Evolutionary conservation across 2,888 invertebrate species (phyloP), one percentile per base, ranked within the genome.

Genomic region (Drosophila mimica): DNA sequence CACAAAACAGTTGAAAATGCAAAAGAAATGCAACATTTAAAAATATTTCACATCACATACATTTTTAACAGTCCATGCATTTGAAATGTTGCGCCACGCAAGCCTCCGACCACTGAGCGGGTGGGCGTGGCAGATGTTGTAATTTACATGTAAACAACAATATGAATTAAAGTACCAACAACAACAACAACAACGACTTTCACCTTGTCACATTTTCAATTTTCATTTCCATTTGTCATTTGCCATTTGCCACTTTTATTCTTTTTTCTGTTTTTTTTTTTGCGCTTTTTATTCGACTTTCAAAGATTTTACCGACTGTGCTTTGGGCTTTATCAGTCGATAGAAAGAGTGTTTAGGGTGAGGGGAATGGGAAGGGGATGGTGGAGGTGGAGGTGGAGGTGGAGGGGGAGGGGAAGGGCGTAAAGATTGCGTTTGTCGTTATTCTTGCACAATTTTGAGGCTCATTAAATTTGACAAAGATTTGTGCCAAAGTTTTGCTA

Each of bases 391-490:
- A n/a, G n/a, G n/a, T n/a, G n/a, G n/a, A n/a, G n/a, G n/a, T n/a
- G n/a, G n/a, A n/a, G n/a, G n/a, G n/a, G n/a, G n/a, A n/a, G n/a
- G n/a, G n/a, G n/a, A n/a, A n/a, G 49, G 51, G 34, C 56, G 51
- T 30, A 38, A 53, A 51, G 61, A 53, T 76, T 53, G 36, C 65
- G 43, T 49, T 68, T 54, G 38, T 46, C 67, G 67, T 66, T 40
- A 54, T 60, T 70, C 71, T 62, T 66, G 78, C 56, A 49, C 77
- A 72, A 86, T 88, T 90, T 90, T 80, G 81, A 70, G 90, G 89
- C 85, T 90, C 85, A 85, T 85, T 90, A 90, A 86, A 83, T 90
- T 86, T 85, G 83, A 76, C 84, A 88, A 88, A 88, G 83, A 89
- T 84, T 89, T 84, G 82, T 64, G 70, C 58, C 68, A 74, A 88